Base-by-base conservation (phyloP, 2,113 vertebrate genomes). In the Ariopsis seemanni region DNA sequence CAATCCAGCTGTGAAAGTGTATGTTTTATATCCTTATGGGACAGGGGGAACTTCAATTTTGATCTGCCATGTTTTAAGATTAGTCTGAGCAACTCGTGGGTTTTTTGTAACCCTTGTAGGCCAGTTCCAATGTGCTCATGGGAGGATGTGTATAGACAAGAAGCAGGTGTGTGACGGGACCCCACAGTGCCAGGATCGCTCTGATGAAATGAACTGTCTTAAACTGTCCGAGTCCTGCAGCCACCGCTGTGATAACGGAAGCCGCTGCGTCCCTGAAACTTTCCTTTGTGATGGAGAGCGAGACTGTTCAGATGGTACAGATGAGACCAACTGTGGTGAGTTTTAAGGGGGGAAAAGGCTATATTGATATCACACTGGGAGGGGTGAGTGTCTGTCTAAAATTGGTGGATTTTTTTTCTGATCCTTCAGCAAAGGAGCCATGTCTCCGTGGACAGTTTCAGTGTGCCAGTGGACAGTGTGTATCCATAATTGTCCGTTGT, bases 261-360 rank as follows among this genome's bases (percentile, higher is more conserved):
- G 89, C 0, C 96, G 93, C 88, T 98, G 97, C 9, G 71, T 98
- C 55, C 96, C 97, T 0, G 67, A 94, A 34, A 95, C 93, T 82
- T 97, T 96, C 94, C 83, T 96, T 7, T 98, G 97, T 17, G 97
- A 98, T 0, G 96, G 97, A 0, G 95, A 95, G 0, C 88, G 89
- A 0, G 97, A 99, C 91, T 98, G 97, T n/a, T 48, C 91, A 25
- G 97, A 99, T 82, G 91, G 88, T 0, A 85, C 94, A 0, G 97
- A 98, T 2, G 97, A 99, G 87, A 87, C 90, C 42, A 92, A 95
- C 93, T 92, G 97, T 95, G 92, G 95, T 96, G 0, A 81, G 90
- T 86, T 27, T 30, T 27, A 14, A 17, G 11, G 9, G 22, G 3
- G 12, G 22, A 5, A 22, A 22, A n/a, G 30, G n/a, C 27, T 69